Evolutionary conservation across 2,888 invertebrate species (phyloP), one percentile per base, ranked within the genome.

Genomic region (Ectobius pallidus): DNA sequence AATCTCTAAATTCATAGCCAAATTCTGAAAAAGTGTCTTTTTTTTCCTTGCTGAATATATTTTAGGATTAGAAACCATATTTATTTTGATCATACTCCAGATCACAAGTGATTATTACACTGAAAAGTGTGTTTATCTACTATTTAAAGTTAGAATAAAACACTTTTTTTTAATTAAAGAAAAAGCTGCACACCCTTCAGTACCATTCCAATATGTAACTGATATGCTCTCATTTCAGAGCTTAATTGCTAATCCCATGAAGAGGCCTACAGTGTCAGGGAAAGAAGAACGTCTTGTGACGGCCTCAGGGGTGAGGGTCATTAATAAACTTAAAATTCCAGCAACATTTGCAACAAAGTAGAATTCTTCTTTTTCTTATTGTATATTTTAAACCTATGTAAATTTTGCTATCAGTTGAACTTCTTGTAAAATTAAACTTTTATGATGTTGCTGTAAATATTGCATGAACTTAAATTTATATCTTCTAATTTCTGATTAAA

Each of bases 281-380:
- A 65, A 65, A 65, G 65, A 65, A 65, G 65, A 65, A 46, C 46
- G 42, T 27, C 27, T 65, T 65, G 25, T 25, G 22, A n/a, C 65
- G 46, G 30, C 65, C 46, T 65, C 65, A 27, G 65, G 65, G 65
- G 65, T 65, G 65, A 65, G 65, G 65, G 65, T 65, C 44, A 65
- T 65, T 65, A 34, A 39, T 32, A 58, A 58, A 30, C 58, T 58
- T 25, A 58, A 58, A 30, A 58, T 58, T 30, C 58, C 58, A n/a
- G 30, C 58, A 27, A n/a, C 30, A n/a, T 58, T 58, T 58, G 58
- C 58, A 32, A 14, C 22, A 58, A 58, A 58, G 58, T 58, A 58
- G 58, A 30, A 25, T 1, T 58, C 14, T n/a, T n/a, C 18, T 25
- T 25, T 22, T 52, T 52, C 25, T 22, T 52, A 22, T 14, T 52